phyloP scores from a whole-genome alignment of 2,113 vertebrate genomes.

The Bothrops jararaca region DNA sequence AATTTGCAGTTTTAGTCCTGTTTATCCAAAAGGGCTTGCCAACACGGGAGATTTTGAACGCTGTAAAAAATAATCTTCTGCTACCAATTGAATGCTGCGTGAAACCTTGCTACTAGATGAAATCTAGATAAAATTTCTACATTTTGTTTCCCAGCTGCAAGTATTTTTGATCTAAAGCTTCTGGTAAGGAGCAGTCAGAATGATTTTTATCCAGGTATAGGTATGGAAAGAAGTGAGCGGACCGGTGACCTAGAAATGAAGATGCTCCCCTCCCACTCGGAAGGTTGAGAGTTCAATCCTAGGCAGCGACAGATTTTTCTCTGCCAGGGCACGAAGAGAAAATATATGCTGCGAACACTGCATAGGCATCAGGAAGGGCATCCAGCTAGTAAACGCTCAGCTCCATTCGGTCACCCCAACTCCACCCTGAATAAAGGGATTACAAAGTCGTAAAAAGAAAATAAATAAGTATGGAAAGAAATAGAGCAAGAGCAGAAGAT shows the following conservation, averaged over 20 bases:
- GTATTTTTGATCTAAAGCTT: background rate
- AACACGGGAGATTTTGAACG: conserved; percentile 43
- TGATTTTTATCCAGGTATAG: background rate
- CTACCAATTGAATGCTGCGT: background rate
- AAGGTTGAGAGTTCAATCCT: background rate
- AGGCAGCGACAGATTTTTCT: background rate
- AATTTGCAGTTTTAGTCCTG: conserved; percentile 56
- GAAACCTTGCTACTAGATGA: conserved; percentile 29
- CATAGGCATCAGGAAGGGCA: background rate
- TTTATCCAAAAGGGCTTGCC: conserved; percentile 46
- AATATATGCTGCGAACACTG: background rate
- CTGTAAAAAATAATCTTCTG: conserved; percentile 35
- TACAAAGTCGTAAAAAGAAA: background rate
- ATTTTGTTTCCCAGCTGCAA: background rate
- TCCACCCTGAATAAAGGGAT: background rate
- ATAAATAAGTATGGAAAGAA: background rate
- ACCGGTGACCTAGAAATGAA: background rate
- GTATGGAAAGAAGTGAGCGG: background rate
- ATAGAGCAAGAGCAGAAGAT: too few relatives aligned
- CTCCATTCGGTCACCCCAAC: background rate
- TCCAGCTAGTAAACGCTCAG: background rate
- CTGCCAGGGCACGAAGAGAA: background rate
- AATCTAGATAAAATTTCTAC: background rate
- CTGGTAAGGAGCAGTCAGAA: background rate
- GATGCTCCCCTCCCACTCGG: background rate